These are phyloP conservation scores for Agriotes lineatus DNA, from an alignment of 2,888 invertebrate genomes.

Conservation along the genomic window DNA sequence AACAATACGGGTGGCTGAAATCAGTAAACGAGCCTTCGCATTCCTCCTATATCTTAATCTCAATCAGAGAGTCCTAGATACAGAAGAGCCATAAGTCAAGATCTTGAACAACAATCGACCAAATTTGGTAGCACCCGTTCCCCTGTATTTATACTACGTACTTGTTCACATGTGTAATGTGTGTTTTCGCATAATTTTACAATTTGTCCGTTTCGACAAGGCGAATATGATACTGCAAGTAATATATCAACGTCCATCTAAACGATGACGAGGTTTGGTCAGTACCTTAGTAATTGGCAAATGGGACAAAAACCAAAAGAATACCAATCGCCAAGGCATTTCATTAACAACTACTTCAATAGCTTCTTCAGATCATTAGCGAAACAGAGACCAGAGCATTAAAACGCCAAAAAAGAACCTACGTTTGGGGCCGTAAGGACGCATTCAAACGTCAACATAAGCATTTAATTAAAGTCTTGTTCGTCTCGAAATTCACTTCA, in stretches of 20 bases:
- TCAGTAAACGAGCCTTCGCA: not conserved
- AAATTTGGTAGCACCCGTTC: slow-evolving; percentile 15
- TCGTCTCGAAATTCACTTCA: no score
- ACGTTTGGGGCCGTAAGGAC: not conserved
- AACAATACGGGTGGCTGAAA: not conserved
- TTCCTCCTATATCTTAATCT: not conserved
- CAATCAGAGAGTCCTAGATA: slow-evolving; percentile 9
- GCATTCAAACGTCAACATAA: not conserved
- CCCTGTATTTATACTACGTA: slow-evolving; percentile 9
- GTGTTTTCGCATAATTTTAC: slow-evolving; percentile 15
- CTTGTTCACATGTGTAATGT: slow-evolving; percentile 6
- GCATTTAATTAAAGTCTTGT: no score
- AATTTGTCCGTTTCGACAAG: slow-evolving; percentile 4
- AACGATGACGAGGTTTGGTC: not conserved
- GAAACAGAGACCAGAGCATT: no score
- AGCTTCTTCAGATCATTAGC: not conserved
- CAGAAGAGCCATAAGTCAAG: slow-evolving; percentile 5
- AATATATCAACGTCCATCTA: slow-evolving; percentile 10
- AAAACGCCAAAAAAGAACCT: not conserved
- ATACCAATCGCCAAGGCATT: not conserved
- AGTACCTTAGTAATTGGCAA: not conserved
- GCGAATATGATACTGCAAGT: not conserved
- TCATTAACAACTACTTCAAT: slow-evolving; percentile 1
- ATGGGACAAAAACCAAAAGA: not conserved
- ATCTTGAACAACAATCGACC: slow-evolving; percentile 18